Evolutionary conservation across 30 jellyfish, hydroid and myxozoan genomes (phyloP).

Genomic region (Clytia hemisphaerica): DNA sequence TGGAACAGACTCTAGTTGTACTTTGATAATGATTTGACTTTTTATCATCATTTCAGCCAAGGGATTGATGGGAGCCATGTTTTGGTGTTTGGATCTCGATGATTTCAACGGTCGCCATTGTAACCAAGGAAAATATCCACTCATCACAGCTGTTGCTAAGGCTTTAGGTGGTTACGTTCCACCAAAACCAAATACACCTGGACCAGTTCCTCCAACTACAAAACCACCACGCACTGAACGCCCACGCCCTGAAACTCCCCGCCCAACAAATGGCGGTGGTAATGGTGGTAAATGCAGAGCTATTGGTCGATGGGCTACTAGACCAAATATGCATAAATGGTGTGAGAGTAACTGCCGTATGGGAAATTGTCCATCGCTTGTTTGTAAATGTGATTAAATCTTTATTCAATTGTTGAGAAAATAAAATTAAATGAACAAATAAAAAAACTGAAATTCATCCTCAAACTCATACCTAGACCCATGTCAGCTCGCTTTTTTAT

Average conservation of each 20-base stretch:
- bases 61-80: slow-evolving; percentile 51
- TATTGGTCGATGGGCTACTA: slow-evolving; percentile 18
- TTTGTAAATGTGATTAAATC: too few relatives aligned
- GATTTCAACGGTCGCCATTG: slow-evolving; percentile 66
- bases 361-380: too few relatives aligned
- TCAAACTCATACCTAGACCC: too few relatives aligned
- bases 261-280: slow-evolving; percentile 4
- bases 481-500: too few relatives aligned
- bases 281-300: slow-evolving; percentile 38
- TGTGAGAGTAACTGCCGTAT: too few relatives aligned
- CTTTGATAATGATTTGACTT: too few relatives aligned
- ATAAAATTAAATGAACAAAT: too few relatives aligned
- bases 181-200: slow-evolving; percentile 23
- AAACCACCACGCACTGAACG: slow-evolving; percentile 17
- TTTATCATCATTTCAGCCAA: too few relatives aligned
- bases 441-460: too few relatives aligned
- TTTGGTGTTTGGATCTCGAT: slow-evolving; percentile 50
- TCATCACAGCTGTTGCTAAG: slow-evolving; percentile 70
- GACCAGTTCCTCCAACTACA: slow-evolving; percentile 20
- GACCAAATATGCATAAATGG: slow-evolving; percentile 32
- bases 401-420: too few relatives aligned
- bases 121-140: slow-evolving; percentile 85
- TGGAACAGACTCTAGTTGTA: too few relatives aligned
- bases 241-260: background rate
- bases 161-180: slow-evolving; percentile 56